Evolutionary conservation across 1,140 invertebrate species (phyloP).

Genomic region (Ceratosolen fusciceps): DNA sequence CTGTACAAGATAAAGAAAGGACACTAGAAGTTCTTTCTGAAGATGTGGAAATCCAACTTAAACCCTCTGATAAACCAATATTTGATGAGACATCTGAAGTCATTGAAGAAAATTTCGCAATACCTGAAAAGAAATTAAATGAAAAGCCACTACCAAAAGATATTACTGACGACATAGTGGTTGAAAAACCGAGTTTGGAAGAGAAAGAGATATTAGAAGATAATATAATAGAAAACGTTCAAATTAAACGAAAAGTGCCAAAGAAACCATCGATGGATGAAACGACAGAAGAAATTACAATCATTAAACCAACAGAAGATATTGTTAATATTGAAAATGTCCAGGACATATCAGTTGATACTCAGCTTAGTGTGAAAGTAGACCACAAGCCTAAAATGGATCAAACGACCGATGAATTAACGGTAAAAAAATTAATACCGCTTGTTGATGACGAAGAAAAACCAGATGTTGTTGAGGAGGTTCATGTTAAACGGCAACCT

Average conservation of each 20-base stretch:
- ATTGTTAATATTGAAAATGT: constrained; percentile 51
- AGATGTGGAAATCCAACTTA: too few species aligned
- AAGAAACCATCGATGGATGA: constrained; percentile 60
- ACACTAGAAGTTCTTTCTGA: too few species aligned
- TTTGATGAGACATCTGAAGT: too few species aligned
- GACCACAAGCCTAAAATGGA: constrained; percentile 64
- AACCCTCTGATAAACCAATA: too few species aligned
- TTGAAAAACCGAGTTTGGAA: too few species aligned
- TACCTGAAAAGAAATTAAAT: too few species aligned
- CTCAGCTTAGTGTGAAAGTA: constrained; percentile 63
- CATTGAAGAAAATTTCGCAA: too few species aligned
- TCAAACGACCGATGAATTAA: constrained; percentile 70
- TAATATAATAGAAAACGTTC: constrained; percentile 49
- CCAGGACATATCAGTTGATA: constrained; percentile 52
- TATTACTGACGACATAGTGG: too few species aligned
- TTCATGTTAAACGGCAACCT: too few species aligned
- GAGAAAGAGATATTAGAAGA: constrained; percentile 58
- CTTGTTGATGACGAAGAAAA: neutral
- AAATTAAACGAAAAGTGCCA: constrained; percentile 53
- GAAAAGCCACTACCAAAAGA: too few species aligned
- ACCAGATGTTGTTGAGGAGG: constrained; percentile 53
- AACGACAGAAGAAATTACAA: constrained; percentile 49
- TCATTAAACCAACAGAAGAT: constrained; percentile 32
- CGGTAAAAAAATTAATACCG: constrained; percentile 65
- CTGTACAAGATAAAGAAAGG: too few species aligned